Evolutionary conservation across 2,113 vertebrate genomes (phyloP).

Genomic region (Corydoras sp.): DNA sequence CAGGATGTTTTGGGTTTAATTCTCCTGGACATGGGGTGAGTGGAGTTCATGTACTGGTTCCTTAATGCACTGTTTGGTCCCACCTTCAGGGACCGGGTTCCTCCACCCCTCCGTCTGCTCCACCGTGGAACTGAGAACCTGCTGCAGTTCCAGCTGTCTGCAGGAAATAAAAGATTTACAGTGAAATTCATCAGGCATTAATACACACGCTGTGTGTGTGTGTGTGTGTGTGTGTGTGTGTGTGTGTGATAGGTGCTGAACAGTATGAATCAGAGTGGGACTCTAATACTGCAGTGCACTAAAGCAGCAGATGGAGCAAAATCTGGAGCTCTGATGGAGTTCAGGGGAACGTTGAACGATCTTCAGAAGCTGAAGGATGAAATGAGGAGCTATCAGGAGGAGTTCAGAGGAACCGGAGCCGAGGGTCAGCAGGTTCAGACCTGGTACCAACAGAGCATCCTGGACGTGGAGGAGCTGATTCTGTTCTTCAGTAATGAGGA

Average conservation of each 20-base stretch:
- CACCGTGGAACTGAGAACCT: too few relatives aligned
- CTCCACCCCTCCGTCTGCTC: too few relatives aligned
- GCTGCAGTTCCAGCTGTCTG: too few relatives aligned
- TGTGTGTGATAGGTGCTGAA: neutral
- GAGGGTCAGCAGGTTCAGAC: neutral
- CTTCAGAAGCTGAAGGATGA: neutral
- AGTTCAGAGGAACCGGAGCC: neutral
- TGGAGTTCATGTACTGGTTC: too few relatives aligned
- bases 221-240: conserved; percentile 2
- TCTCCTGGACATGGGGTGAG: too few relatives aligned
- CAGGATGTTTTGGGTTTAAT: too few relatives aligned
- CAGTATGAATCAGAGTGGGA: neutral
- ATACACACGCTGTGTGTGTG: too few relatives aligned
- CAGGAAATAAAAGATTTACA: too few relatives aligned
- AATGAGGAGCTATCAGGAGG: neutral
- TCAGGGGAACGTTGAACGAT: neutral
- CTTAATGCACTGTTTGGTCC: too few relatives aligned
- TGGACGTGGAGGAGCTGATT: neutral
- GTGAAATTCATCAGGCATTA: too few relatives aligned
- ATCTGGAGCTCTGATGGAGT: neutral
- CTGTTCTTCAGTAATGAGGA: neutral
- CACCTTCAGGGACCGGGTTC: too few relatives aligned
- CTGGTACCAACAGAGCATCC: neutral
- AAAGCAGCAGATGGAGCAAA: neutral
- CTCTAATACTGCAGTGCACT: neutral